A percentile compares a stretch with the other conserved stretches of the same genome.
These are phyloP conservation scores for Luscinia megarhynchos DNA, from an alignment of 2,797 vertebrate genomes.

Conservation along the genomic window DNA sequence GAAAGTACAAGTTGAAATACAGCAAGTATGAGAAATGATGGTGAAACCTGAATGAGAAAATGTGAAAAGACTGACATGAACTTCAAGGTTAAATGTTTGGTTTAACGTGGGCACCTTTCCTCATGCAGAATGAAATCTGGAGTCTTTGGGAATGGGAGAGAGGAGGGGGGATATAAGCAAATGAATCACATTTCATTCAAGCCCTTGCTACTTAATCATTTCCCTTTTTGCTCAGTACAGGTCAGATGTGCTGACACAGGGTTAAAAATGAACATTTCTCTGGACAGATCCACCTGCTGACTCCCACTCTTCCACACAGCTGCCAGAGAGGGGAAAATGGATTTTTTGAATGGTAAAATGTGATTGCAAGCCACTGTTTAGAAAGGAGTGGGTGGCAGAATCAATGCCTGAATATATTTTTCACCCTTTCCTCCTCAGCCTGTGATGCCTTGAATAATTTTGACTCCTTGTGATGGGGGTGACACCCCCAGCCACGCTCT, in stretches of 20 bases:
- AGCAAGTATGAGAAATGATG: background rate
- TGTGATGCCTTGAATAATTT: background rate
- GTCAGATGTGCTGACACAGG: background rate
- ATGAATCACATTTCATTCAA: background rate
- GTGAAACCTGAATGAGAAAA: background rate
- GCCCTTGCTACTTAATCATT: background rate
- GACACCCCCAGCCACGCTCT: background rate
- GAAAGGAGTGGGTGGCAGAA: background rate
- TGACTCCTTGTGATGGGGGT: fast-evolving
- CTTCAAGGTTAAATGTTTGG: background rate
- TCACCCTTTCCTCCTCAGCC: background rate
- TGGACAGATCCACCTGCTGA: background rate
- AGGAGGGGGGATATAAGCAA: background rate
- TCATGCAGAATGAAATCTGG: background rate
- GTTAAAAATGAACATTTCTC: background rate
- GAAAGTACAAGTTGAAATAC: background rate
- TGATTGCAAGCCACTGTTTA: background rate
- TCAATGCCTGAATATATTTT: background rate
- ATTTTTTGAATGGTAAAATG: background rate
- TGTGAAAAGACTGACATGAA: background rate
- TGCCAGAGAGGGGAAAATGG: background rate
- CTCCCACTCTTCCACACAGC: background rate
- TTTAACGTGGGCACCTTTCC: background rate
- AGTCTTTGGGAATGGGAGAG: background rate
- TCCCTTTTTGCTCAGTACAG: background rate